Base-by-base conservation (phyloP, 2,797 vertebrate genomes). In the Sebastes iracundus region DNA sequence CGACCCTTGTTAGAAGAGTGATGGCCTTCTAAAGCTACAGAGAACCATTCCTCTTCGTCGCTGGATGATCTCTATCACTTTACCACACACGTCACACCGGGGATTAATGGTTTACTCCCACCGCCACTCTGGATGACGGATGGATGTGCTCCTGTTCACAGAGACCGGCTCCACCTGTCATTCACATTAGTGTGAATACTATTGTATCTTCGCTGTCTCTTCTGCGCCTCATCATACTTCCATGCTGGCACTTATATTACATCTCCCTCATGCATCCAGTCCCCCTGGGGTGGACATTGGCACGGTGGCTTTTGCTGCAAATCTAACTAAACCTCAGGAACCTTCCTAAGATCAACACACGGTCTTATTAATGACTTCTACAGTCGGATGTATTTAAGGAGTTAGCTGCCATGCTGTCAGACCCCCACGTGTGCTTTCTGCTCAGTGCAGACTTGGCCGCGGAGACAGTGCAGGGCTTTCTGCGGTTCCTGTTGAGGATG, bases 21-120 rank as follows among this genome's bases (percentile, higher is more conserved):
- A 87, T 89, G 73, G 79, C 76, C 73, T 62, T 75, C 66, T 80
- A 73, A 71, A 73, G 64, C 65, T 63, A 3, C 42, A 12, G 52
- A 72, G 59, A 77, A 49, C 9, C 5, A 77, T 87, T 75, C 25
- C 56, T 85, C 85, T 83, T 87, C 14, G 68, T 84, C 85, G 52
- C 68, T 75, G 74, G 72, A 81, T 68, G 83, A 83, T 88, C 84
- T 83, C 71, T 83, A 89, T 86, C 76, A 79, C 87, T 94, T 91
- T 84, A 84, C 84, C 87, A 85, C 81, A 81, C 75, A 62, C 27
- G 78, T 85, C 81, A 71, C 81, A 68, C 38, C 38, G 9, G 61
- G 80, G 83, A 87, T 81, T 79, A 74, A 92, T 84, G 85, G 67
- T 79, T 82, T 74, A 72, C 87, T 87, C 81, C 87, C 68, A 13